phyloP scores from a whole-genome alignment of 2,888 invertebrate species.

The Yponomeuta plumbellus region DNA sequence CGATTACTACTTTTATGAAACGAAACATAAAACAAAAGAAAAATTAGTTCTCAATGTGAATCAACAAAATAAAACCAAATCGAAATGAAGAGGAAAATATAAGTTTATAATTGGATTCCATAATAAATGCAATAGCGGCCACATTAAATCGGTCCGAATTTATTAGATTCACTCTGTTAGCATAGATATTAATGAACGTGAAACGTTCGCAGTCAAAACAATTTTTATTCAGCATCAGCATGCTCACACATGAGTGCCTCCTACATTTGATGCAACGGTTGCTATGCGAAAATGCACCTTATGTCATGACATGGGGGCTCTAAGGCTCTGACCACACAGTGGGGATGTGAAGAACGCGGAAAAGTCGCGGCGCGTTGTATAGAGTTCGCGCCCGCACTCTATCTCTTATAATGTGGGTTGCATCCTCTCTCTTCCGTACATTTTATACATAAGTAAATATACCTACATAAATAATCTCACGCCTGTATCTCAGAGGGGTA shows the following conservation, averaged over 20 bases:
- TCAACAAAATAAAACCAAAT: neutral
- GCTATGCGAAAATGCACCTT: neutral
- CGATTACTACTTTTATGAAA: neutral
- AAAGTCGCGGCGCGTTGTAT: no score
- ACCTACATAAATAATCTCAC: no score
- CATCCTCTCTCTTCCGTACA: no score
- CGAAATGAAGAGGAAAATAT: neutral
- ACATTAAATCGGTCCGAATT: neutral
- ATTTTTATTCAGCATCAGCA: neutral
- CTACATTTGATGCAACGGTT: no score
- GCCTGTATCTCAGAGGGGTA: no score
- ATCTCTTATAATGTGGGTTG: no score
- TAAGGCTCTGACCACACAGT: no score
- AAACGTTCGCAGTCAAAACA: neutral
- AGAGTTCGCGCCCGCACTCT: no score
- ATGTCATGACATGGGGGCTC: neutral
- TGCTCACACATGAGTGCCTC: neutral
- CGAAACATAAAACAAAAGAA: neutral
- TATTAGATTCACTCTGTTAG: neutral
- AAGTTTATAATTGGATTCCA: neutral
- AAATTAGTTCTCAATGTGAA: neutral
- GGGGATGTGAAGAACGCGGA: no score
- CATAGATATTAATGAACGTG: neutral
- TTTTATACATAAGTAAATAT: no score
- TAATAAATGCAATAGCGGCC: neutral